A percentile compares a stretch with the other conserved stretches of the same genome.
phyloP scores from a whole-genome alignment of 2,888 invertebrate genomes.

The Latrodectus hesperus region DNA sequence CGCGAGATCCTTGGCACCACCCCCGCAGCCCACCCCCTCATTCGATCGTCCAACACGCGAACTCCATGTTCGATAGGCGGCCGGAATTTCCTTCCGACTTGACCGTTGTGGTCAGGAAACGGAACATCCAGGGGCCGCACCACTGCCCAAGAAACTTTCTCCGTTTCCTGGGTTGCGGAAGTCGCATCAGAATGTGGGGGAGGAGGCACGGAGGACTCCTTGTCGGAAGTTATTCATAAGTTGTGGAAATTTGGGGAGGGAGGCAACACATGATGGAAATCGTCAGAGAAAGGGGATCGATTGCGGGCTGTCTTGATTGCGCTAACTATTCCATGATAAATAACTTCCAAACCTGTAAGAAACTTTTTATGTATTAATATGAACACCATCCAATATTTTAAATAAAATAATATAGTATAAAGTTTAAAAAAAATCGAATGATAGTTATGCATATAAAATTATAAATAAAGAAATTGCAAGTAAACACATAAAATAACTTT shows the following conservation, averaged over 20 bases:
- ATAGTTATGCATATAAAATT: too few species aligned
- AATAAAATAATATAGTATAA: too few species aligned
- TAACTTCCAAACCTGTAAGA: too few species aligned
- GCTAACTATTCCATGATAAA: too few species aligned
- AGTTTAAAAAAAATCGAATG: too few species aligned
- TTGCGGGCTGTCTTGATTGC: too few species aligned
- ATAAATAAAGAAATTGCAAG: too few species aligned
- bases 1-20: background rate
- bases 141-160: background rate
- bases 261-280: background rate
- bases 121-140: background rate
- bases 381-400: too few species aligned
- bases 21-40: background rate
- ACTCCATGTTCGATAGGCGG: conserved; percentile 4
- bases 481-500: too few species aligned
- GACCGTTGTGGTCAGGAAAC: conserved; percentile 2
- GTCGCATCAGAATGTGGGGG: background rate
- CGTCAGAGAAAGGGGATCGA: too few species aligned
- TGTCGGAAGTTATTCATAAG: background rate
- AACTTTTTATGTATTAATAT: too few species aligned
- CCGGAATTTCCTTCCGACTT: background rate
- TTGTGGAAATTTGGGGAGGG: background rate
- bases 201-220: background rate
- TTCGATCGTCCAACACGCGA: conserved; percentile 17
- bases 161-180: background rate